phyloP scores from a whole-genome alignment of 2,888 invertebrate species.

The Flabesymbios commensalis region DNA sequence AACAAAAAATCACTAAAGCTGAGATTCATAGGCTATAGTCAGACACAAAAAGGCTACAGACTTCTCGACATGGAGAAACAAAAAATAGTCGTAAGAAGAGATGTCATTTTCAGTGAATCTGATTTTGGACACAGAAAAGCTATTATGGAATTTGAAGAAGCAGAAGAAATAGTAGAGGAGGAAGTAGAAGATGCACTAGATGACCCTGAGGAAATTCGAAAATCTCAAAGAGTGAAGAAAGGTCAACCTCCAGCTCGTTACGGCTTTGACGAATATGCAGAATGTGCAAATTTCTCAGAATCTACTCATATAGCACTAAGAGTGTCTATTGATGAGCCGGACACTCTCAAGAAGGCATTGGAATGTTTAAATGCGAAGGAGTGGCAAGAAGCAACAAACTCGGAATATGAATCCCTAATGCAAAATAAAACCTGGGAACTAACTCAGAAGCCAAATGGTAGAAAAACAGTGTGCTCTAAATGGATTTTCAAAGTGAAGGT shows the following conservation, averaged over 20 bases:
- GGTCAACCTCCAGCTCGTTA: not conserved
- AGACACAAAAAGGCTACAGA: not conserved
- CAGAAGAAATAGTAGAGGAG: not conserved
- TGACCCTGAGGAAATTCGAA: not conserved
- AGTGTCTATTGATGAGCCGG: constrained; percentile 4
- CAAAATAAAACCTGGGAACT: constrained; percentile 35
- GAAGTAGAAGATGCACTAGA: not conserved
- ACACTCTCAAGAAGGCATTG: constrained; percentile 2
- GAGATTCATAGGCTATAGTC: not conserved
- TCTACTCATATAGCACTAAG: no score
- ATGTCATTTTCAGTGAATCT: not conserved
- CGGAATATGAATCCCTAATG: constrained; percentile 15
- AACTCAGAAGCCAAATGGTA: constrained; percentile 21
- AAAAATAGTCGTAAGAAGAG: not conserved
- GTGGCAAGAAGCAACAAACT: constrained; percentile 8
- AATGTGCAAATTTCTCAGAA: not conserved
- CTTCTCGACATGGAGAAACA: not conserved
- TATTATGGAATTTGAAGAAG: not conserved
- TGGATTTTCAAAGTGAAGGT: constrained; percentile 39
- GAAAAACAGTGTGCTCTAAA: constrained; percentile 29
- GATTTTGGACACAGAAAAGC: not conserved
- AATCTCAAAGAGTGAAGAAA: not conserved
- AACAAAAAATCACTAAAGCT: not conserved
- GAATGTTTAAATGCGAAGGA: not conserved
- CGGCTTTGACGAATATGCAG: not conserved